phyloP scores from a whole-genome alignment of 2,888 invertebrate species.

The Rotaria socialis region DNA sequence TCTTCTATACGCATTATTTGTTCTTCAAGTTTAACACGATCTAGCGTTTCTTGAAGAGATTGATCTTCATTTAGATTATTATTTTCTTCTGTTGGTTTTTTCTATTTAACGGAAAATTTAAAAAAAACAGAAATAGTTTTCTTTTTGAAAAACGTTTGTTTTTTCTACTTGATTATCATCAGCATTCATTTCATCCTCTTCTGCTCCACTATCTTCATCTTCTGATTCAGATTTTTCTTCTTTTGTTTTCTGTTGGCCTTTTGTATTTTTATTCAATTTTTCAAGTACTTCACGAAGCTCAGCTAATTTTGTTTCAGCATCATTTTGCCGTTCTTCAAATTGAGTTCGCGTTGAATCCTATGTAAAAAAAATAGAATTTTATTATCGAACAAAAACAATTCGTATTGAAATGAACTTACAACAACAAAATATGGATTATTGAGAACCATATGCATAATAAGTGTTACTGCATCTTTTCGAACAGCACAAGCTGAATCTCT shows the following conservation, averaged over 20 bases:
- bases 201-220: constrained; percentile 20
- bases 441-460: constrained; percentile 14
- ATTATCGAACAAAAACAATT: not conserved
- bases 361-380: not conserved
- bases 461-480: constrained; percentile 33
- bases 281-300: not conserved
- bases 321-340: constrained; percentile 12
- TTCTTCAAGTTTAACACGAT: constrained; percentile 2
- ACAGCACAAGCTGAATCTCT: constrained; percentile 32
- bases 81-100: not conserved
- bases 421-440: constrained; percentile 27
- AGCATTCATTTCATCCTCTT: not conserved
- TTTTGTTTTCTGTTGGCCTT: not conserved
- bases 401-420: not conserved
- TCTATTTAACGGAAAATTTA: too few species aligned
- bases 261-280: not conserved
- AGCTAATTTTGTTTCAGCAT: constrained; percentile 12
- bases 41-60: constrained; percentile 1
- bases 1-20: not conserved
- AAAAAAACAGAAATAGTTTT: too few species aligned
- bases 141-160: too few species aligned
- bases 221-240: not conserved
- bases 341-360: constrained; percentile 9
- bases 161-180: not conserved
- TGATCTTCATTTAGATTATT: not conserved